Evolutionary conservation across 64 coral and sea anemone species (phyloP), one percentile per base, ranked within the genome.

Genomic region (Hydrozoanthus tunicans): DNA sequence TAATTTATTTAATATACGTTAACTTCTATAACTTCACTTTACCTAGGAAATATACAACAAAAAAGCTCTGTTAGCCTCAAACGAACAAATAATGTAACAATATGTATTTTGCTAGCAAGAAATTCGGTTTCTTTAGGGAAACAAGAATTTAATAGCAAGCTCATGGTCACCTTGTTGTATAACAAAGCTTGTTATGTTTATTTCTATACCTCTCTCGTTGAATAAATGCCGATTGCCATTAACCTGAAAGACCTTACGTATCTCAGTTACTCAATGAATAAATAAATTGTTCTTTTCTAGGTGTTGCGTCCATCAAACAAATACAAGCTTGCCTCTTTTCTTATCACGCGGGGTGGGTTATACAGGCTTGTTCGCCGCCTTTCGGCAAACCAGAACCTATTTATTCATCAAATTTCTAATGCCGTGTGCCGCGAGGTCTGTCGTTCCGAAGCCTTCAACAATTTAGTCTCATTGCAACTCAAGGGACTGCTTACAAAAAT

Each of bases 291-390:
- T 79, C 67, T 10, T 79, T 20, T 94, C 10, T 61, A 96, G 95
- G 73, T 96, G 8, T 65, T 81, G 26, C 62, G 58, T 69, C 79
- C 66, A 3, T 59, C 53, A 51, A 77, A 69, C 60, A 78, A 57
- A 5, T 58, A 51, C 56, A 88, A 92, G 67, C 24, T 83, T 25
- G 95, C 89, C 51, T 86, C 95, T 6, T 96, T 96, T 55, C 77
- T 96, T 4, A 94, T 96, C 58, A 96, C 95, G 5, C 93, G 83
- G 24, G 95, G 95, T 10, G 95, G 95, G 62, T 61, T 96, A 3
- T 96, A 93, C 83, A 96, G 94, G 79, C 64, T 96, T 51, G 92
- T 93, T 13, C 86, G 95, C 56, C 92, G 95, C 23, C 14, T 96
- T 53, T 20, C 95, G 53, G 93, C 88, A 69, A 89, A 89, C n/a